These are phyloP conservation scores for Pampus argenteus DNA, from an alignment of 2,797 vertebrate genomes.

Conservation along the genomic window DNA sequence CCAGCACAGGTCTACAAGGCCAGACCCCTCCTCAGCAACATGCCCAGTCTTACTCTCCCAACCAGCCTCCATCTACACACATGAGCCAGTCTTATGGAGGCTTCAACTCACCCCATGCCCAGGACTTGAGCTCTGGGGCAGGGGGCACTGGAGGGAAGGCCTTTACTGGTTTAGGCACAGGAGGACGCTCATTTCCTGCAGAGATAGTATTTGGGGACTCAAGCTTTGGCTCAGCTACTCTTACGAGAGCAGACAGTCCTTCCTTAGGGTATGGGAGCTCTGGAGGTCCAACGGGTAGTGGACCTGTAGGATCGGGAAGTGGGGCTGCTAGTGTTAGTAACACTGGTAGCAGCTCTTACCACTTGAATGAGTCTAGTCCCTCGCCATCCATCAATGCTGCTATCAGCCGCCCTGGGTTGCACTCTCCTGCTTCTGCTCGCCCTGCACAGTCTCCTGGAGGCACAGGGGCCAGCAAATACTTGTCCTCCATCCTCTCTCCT, in stretches of 20 bases:
- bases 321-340: constrained; percentile 62
- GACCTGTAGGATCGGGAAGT: constrained; percentile 65
- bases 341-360: constrained; percentile 77
- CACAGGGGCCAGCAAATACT: constrained; percentile 85
- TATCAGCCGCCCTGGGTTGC: constrained; percentile 87
- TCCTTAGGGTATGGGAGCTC: constrained; percentile 85
- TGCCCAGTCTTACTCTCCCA: constrained; percentile 82
- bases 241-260: constrained; percentile 86
- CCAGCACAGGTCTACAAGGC: constrained; percentile 83
- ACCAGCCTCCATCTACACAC: constrained; percentile 78
- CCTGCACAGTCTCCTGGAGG: constrained; percentile 83
- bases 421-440: constrained; percentile 86
- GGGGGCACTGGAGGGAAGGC: constrained; percentile 71
- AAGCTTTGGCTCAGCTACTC: constrained; percentile 77
- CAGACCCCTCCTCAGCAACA: constrained; percentile 85
- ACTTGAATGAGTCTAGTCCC: constrained; percentile 87
- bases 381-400: constrained; percentile 83
- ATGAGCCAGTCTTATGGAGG: constrained; percentile 82
- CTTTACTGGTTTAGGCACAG: constrained; percentile 70
- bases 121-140: constrained; percentile 84
- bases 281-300: constrained; percentile 71
- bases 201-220: constrained; percentile 84
- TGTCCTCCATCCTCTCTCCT: constrained; percentile 88
- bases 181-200: constrained; percentile 80
- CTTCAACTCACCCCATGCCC: constrained; percentile 87